A percentile compares a stretch with the other conserved stretches of the same genome.
These are phyloP conservation scores for Pogona vitticeps DNA, from an alignment of 2,113 vertebrate genomes.

Conservation along the genomic window DNA sequence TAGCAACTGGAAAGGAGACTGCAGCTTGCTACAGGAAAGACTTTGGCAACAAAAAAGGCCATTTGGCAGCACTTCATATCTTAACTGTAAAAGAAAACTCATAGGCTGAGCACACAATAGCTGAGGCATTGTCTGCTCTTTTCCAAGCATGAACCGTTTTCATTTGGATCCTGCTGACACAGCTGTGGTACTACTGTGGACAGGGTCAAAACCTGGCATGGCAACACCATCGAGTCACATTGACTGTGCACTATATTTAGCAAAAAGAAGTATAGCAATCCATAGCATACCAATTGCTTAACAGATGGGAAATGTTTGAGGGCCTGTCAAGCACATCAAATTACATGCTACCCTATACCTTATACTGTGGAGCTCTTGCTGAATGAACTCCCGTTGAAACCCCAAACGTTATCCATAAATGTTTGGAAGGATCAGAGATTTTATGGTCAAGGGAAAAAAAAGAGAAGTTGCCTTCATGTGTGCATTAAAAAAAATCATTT, in stretches of 20 bases:
- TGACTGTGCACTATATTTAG: background rate
- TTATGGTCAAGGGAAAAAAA: background rate
- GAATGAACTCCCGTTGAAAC: background rate
- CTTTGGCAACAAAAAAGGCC: background rate
- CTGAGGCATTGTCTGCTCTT: background rate
- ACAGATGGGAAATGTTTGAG: constrained; percentile 24
- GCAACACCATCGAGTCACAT: constrained; percentile 2
- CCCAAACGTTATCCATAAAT: background rate
- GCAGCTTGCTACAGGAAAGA: background rate
- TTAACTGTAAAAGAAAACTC: background rate
- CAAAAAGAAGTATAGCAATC: background rate
- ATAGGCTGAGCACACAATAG: background rate
- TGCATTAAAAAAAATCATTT: background rate
- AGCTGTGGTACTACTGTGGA: background rate
- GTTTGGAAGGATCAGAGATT: constrained; percentile 2
- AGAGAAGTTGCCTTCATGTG: background rate
- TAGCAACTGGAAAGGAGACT: background rate
- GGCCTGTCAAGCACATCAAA: background rate
- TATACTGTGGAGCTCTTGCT: background rate
- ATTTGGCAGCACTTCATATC: background rate
- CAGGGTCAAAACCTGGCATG: background rate
- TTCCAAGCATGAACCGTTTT: background rate
- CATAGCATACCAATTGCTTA: background rate
- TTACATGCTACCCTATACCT: background rate
- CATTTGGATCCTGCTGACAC: constrained; percentile 1